A percentile compares a stretch with the other conserved stretches of the same genome.
These are phyloP conservation scores for Drosophila seclusa DNA, from an alignment of 2,888 invertebrate species.

Conservation along the genomic window DNA sequence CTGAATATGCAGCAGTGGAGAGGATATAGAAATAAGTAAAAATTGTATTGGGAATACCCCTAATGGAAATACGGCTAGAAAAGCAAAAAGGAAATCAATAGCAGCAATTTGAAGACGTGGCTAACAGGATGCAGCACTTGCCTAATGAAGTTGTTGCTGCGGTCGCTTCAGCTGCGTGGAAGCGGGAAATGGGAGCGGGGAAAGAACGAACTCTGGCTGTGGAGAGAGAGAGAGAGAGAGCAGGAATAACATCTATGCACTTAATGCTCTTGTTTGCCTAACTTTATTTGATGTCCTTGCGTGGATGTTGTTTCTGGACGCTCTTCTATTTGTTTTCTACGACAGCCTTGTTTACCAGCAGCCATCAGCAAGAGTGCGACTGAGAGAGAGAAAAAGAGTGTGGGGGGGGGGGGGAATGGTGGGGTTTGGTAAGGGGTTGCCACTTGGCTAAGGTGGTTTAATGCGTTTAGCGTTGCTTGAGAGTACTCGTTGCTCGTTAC, in stretches of 20 bases:
- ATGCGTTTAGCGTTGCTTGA: slow-evolving; percentile 67
- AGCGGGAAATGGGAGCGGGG: no score
- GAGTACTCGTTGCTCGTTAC: slow-evolving; percentile 16
- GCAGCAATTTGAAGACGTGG: slow-evolving; percentile 24
- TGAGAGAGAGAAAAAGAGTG: not conserved
- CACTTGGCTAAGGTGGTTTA: slow-evolving; percentile 42
- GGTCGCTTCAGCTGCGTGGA: not conserved
- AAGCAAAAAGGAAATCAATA: slow-evolving; percentile 59
- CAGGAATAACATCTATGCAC: slow-evolving; percentile 61
- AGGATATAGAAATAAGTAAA: slow-evolving; percentile 6
- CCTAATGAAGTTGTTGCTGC: slow-evolving; percentile 60
- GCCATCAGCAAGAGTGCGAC: not conserved
- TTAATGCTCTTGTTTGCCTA: slow-evolving; percentile 71
- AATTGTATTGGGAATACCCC: slow-evolving; percentile 6
- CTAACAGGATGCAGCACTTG: slow-evolving; percentile 44
- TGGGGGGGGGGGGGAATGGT: not conserved
- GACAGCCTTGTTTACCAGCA: slow-evolving; percentile 59
- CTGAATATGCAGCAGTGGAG: not conserved
- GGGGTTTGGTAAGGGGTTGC: not conserved
- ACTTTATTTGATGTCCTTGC: slow-evolving; percentile 68
- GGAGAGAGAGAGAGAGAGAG: no score
- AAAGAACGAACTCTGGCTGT: no score
- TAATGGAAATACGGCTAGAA: slow-evolving; percentile 49
- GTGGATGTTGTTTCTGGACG: slow-evolving; percentile 44
- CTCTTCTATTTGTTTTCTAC: slow-evolving; percentile 55